These are phyloP conservation scores for Chorisops tibialis DNA, from an alignment of 2,888 invertebrate species.

Conservation along the genomic window DNA sequence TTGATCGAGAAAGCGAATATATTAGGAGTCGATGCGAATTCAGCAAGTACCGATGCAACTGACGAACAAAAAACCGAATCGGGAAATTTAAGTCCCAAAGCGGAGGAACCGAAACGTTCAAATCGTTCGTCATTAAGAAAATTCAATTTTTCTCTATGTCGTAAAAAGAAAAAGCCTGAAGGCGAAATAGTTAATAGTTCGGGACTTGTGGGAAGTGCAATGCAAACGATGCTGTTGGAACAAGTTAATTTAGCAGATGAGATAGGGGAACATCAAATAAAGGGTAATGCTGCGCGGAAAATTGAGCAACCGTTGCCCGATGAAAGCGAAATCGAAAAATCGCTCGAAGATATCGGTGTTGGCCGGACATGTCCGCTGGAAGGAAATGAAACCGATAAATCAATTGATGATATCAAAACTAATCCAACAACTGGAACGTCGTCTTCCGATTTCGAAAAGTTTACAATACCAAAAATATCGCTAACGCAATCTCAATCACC, in stretches of 20 bases:
- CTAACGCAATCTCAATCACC: conserved; percentile 4
- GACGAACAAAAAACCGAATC: background rate
- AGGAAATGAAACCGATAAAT: background rate
- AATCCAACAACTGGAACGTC: conserved; percentile 8
- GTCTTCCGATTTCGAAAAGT: background rate
- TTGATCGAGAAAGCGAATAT: conserved; percentile 46
- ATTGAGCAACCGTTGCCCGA: too few species aligned
- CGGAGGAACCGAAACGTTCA: background rate
- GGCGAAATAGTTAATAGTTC: conserved; percentile 39
- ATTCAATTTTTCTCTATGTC: conserved; percentile 35
- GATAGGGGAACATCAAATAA: conserved; percentile 9
- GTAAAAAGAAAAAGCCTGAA: conserved; percentile 33
- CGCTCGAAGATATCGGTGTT: background rate
- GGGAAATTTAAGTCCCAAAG: background rate
- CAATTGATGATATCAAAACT: background rate
- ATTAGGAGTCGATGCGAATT: conserved; percentile 42
- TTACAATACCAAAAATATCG: conserved; percentile 21
- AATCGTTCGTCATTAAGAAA: conserved; percentile 30
- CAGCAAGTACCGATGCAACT: background rate
- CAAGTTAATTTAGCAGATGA: conserved; percentile 52
- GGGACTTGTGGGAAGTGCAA: conserved; percentile 56
- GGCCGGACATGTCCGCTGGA: background rate
- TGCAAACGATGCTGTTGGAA: conserved; percentile 59
- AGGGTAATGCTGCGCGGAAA: too few species aligned
- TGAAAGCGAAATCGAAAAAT: too few species aligned